phyloP scores from a whole-genome alignment of 2,113 vertebrate species.

The Pangasianodon hypophthalmus region DNA sequence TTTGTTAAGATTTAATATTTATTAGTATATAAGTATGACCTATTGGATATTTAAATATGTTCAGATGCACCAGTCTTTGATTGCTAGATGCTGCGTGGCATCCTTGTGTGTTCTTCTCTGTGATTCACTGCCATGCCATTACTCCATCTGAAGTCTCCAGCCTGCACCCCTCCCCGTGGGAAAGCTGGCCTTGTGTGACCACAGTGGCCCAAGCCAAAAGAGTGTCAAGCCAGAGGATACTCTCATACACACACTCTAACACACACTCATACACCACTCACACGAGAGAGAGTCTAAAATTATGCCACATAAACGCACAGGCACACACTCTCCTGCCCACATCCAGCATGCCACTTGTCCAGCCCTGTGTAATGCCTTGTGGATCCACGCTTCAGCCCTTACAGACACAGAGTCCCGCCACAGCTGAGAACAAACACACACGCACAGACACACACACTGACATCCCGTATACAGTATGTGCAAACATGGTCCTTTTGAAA shows the following conservation, averaged over 20 bases:
- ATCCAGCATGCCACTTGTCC: constrained; percentile 41
- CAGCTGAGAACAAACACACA: constrained; percentile 41
- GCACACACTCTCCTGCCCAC: constrained; percentile 31
- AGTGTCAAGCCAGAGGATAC: constrained; percentile 58
- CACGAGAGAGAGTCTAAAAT: constrained; percentile 44
- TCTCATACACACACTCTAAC: constrained; percentile 46
- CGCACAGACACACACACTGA: background rate
- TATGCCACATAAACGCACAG: constrained; percentile 44
- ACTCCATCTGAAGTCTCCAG: background rate
- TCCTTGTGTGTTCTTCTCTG: constrained; percentile 3
- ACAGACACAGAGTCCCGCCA: constrained; percentile 54
- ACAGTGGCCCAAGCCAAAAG: constrained; percentile 73
- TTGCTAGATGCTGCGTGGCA: background rate
- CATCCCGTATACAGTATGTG: constrained; percentile 3
- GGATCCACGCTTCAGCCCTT: constrained; percentile 38
- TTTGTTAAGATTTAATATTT: background rate
- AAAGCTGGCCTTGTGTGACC: constrained; percentile 74
- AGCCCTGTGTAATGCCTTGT: constrained; percentile 22
- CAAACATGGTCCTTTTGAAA: constrained; percentile 30
- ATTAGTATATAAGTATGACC: too few relatives aligned
- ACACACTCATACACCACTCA: constrained; percentile 32
- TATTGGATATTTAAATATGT: background rate
- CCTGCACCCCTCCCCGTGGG: constrained; percentile 71
- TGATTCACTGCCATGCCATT: constrained; percentile 57
- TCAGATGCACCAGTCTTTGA: background rate